Conservation (phyloP, 2,797 vertebrate species). For the Acrossocheilus fasciatus region DNA sequence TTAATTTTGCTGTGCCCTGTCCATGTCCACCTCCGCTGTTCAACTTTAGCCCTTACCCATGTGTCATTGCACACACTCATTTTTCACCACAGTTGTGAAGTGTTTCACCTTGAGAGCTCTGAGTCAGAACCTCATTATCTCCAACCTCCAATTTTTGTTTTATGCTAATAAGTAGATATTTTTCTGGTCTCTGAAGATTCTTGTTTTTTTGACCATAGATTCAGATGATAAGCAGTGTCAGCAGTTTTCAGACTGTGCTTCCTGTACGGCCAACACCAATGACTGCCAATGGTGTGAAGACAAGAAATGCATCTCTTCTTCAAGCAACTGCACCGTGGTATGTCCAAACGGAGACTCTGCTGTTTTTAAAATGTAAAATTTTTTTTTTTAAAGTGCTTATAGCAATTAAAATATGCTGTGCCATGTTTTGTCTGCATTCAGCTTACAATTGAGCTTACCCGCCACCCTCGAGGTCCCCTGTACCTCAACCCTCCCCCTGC, state of each 20-base stretch:
- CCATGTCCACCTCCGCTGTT: conserved; percentile 1
- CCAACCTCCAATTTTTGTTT: neutral
- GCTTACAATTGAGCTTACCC: conserved; percentile 74
- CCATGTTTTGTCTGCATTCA: conserved; percentile 55
- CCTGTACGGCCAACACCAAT: conserved; percentile 95
- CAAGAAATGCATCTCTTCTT: conserved; percentile 92
- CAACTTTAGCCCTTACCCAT: conserved; percentile 26
- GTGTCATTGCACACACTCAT: conserved; percentile 20
- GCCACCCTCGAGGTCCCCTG: conserved; percentile 73
- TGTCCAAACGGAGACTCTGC: conserved; percentile 68
- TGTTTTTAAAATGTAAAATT: too few species aligned
- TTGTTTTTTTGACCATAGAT: conserved; percentile 67
- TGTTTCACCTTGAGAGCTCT: conserved; percentile 34
- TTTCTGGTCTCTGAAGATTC: conserved; percentile 20
- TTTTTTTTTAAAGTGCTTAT: neutral
- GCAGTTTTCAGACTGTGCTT: conserved; percentile 90
- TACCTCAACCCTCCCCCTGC: conserved; percentile 74
- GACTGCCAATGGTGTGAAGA: conserved; percentile 98
- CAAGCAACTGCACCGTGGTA: conserved; percentile 92
- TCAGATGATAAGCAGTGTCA: conserved; percentile 89
- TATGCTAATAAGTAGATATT: conserved; percentile 14
- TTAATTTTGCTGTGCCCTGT: conserved; percentile 21
- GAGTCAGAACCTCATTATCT: neutral
- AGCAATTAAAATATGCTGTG: conserved; percentile 12
- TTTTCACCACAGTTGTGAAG: conserved; percentile 27